These are phyloP conservation scores for Rhinogobio ventralis DNA, from an alignment of 2,797 vertebrate genomes.

Conservation along the genomic window DNA sequence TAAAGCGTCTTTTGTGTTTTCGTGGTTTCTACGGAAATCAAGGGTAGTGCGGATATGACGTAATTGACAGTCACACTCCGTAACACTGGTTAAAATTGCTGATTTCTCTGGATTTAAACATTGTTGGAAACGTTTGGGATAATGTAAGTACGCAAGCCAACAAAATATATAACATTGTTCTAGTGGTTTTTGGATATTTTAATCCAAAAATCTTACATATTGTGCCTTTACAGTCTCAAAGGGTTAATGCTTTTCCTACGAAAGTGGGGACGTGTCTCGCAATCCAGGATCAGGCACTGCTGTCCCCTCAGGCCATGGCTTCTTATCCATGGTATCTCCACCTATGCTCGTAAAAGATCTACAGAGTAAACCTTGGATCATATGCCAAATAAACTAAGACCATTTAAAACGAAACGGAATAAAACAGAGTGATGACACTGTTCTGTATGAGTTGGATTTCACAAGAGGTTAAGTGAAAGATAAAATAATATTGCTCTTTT, in stretches of 20 bases:
- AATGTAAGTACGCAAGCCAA: no score
- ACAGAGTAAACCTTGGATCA: conserved; percentile 63
- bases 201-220: no score
- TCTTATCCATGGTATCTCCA: conserved; percentile 66
- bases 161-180: no score
- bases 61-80: no score
- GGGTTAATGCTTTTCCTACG: conserved; percentile 71
- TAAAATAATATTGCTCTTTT: conserved; percentile 16
- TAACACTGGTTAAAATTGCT: no score
- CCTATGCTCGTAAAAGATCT: conserved; percentile 65
- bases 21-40: no score
- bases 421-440: conserved; percentile 40
- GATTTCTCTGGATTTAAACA: no score
- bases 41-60: no score
- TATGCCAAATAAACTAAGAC: conserved; percentile 60
- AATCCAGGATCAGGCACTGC: conserved; percentile 70
- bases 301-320: conserved; percentile 67
- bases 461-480: conserved; percentile 51
- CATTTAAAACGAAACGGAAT: conserved; percentile 28
- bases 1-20: no score
- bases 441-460: conserved; percentile 48
- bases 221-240: conserved; percentile 25
- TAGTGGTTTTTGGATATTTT: no score
- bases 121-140: no score
- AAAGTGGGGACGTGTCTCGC: conserved; percentile 66